phyloP scores from a whole-genome alignment of 2,113 vertebrate species.

The Grammomys surdaster region DNA sequence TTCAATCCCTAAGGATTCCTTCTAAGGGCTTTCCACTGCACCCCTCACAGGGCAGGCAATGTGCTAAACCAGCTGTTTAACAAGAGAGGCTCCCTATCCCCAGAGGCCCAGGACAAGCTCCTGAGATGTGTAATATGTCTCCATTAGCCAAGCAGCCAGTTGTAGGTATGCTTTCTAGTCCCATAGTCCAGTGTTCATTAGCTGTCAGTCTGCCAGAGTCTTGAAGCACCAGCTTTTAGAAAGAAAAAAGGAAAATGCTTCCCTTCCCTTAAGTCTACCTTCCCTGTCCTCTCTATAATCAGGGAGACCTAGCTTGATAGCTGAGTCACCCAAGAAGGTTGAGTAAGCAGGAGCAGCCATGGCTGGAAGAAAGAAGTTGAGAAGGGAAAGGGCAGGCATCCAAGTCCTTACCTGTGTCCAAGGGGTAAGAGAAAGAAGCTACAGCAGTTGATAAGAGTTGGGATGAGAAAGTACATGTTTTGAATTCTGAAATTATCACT shows the following conservation, averaged over 20 bases:
- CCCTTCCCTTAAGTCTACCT: neutral
- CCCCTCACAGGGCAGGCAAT: conserved; percentile 82
- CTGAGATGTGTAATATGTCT: conserved; percentile 72
- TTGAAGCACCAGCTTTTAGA: conserved; percentile 48
- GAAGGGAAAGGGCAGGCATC: neutral
- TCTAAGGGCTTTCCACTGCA: conserved; percentile 71
- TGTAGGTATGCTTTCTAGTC: conserved; percentile 71
- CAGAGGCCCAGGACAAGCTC: conserved; percentile 73
- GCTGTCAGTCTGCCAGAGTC: conserved; percentile 52
- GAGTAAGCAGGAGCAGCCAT: neutral
- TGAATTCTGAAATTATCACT: neutral
- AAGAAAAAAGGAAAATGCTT: conserved; percentile 1
- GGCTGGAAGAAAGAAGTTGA: neutral
- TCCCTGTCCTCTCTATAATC: neutral
- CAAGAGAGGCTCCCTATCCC: conserved; percentile 80
- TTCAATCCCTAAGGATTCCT: conserved; percentile 77
- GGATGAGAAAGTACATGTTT: conserved; percentile 2
- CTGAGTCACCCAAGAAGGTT: neutral
- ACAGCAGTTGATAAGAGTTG: neutral
- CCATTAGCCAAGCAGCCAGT: conserved; percentile 68
- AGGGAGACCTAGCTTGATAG: neutral
- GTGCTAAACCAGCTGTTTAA: conserved; percentile 86
- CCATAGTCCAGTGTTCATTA: conserved; percentile 70
- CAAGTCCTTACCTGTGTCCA: neutral
- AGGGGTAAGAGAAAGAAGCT: neutral